phyloP scores from a whole-genome alignment of 2,888 invertebrate species.

The Leucophora obtusa region DNA sequence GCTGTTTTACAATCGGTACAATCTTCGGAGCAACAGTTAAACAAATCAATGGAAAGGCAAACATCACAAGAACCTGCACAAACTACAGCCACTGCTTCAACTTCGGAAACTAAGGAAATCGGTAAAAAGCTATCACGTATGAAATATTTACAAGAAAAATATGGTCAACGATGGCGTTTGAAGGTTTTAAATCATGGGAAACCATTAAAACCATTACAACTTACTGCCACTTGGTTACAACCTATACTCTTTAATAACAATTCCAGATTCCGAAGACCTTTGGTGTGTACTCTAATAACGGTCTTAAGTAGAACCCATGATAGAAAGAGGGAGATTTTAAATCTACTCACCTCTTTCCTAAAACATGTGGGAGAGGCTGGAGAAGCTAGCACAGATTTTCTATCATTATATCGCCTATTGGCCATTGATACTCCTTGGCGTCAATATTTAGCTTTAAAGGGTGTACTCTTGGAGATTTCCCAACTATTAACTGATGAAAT shows the following conservation, averaged over 20 bases:
- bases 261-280: constrained; percentile 91
- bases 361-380: constrained; percentile 92
- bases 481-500: constrained; percentile 93
- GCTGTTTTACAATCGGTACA: constrained; percentile 68
- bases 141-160: constrained; percentile 87
- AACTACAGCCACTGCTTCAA: constrained; percentile 60
- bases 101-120: constrained; percentile 25
- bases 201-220: constrained; percentile 79
- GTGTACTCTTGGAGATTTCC: constrained; percentile 90
- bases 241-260: constrained; percentile 95
- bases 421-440: constrained; percentile 94
- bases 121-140: constrained; percentile 70
- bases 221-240: constrained; percentile 88
- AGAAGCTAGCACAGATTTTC: constrained; percentile 94
- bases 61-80: constrained; percentile 45
- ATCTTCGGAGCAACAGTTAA: constrained; percentile 58
- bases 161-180: constrained; percentile 84
- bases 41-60: constrained; percentile 47
- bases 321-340: constrained; percentile 87
- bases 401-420: constrained; percentile 90
- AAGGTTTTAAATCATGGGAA: constrained; percentile 73
- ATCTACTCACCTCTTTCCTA: constrained; percentile 92
- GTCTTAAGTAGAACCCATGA: constrained; percentile 86
- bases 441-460: constrained; percentile 92
- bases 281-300: constrained; percentile 93